These are phyloP conservation scores for Plagodis dolabraria DNA, from an alignment of 2,888 invertebrate species.

Conservation along the genomic window DNA sequence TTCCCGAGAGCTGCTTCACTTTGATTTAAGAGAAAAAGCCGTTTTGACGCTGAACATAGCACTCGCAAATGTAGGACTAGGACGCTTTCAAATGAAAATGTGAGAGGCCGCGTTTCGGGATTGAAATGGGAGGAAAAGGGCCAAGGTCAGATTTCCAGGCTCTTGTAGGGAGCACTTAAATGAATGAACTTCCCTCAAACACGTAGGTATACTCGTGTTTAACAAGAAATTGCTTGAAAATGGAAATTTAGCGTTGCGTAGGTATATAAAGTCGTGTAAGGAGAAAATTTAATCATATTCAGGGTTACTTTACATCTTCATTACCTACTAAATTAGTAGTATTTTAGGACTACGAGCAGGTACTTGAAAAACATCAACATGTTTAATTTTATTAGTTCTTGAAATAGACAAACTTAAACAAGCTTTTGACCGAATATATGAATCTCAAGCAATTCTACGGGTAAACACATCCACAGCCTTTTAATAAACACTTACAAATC, in stretches of 20 bases:
- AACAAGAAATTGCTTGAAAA: conserved; percentile 14
- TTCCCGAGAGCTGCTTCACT: conserved; percentile 78
- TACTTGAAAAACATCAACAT: too few species aligned
- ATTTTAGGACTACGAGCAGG: too few species aligned
- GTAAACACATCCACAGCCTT: too few species aligned
- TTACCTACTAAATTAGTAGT: conserved; percentile 5
- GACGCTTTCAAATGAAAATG: conserved; percentile 48
- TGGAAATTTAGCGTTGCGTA: conserved; percentile 6
- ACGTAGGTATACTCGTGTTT: conserved; percentile 12
- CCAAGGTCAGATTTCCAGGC: conserved; percentile 33
- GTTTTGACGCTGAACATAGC: conserved; percentile 66
- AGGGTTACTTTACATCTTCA: conserved; percentile 15
- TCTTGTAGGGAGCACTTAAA: conserved; percentile 17
- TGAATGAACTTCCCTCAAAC: conserved; percentile 21
- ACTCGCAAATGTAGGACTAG: conserved; percentile 57
- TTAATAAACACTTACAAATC: too few species aligned
- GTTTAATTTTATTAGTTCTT: too few species aligned
- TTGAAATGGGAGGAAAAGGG: conserved; percentile 29
- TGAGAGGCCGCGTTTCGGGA: conserved; percentile 38
- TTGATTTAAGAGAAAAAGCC: conserved; percentile 81
- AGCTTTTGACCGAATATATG: too few species aligned
- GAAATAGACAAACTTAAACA: too few species aligned
- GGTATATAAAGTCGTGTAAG: conserved; percentile 5
- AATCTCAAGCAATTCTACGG: too few species aligned
- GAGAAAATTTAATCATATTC: conserved; percentile 20